Evolutionary conservation across 2,888 invertebrate genomes (phyloP).

Genomic region (Ctena decussata): DNA sequence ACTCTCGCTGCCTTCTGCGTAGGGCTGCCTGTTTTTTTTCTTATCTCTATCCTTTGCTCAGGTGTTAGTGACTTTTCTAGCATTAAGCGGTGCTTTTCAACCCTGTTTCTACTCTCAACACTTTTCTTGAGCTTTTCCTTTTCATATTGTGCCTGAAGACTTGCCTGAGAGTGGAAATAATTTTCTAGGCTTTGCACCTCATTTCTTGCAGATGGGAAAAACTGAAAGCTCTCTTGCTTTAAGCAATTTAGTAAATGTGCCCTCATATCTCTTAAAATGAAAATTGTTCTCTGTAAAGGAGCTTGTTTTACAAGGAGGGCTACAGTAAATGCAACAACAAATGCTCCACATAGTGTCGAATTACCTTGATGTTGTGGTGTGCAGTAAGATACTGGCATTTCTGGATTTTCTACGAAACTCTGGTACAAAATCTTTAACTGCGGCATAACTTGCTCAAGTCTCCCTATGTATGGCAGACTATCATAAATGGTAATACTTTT

Average conservation of each 20-base stretch:
- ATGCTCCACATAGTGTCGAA: conserved; percentile 18
- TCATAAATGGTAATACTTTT: conserved; percentile 14
- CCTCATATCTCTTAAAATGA: background rate
- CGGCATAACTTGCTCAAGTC: background rate
- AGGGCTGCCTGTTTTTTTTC: too few relatives aligned
- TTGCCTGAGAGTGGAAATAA: background rate
- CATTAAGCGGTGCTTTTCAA: too few relatives aligned
- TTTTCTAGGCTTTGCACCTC: background rate
- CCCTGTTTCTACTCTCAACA: background rate
- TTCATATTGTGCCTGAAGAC: background rate
- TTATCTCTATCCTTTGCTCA: background rate
- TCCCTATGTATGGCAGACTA: background rate
- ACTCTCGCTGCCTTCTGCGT: background rate
- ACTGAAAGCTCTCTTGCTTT: background rate
- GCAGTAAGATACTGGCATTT: conserved; percentile 9
- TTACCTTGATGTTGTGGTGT: conserved; percentile 16
- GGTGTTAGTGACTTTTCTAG: too few relatives aligned
- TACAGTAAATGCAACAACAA: conserved; percentile 23
- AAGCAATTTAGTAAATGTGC: background rate
- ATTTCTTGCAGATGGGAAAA: background rate
- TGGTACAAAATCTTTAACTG: conserved; percentile 1
- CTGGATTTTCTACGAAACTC: background rate
- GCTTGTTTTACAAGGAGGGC: background rate
- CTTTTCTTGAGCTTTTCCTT: background rate
- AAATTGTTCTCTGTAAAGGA: background rate